Evolutionary conservation across 2,888 invertebrate genomes (phyloP).

Genomic region (Dynastes tityus): DNA sequence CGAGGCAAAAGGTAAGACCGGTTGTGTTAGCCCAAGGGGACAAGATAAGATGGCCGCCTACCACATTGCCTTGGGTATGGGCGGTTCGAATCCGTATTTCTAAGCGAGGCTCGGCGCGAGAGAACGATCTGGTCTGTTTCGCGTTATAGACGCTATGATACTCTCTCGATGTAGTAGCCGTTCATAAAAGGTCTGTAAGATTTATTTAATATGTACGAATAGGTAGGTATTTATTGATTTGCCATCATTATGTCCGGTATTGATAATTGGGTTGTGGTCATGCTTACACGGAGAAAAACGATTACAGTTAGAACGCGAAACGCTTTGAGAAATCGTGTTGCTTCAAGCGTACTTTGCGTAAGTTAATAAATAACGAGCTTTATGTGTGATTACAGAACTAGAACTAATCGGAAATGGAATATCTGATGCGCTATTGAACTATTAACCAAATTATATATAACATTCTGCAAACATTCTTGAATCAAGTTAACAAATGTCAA

Average conservation of each 20-base stretch:
- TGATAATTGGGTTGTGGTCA: background rate
- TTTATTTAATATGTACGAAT: constrained; percentile 31
- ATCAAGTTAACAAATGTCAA: too few relatives aligned
- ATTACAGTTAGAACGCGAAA: constrained; percentile 2
- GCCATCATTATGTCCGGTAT: background rate
- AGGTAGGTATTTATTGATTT: constrained; percentile 11
- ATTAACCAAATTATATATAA: background rate
- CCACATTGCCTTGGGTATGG: constrained; percentile 62
- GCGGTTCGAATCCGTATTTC: constrained; percentile 55
- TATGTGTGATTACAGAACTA: background rate
- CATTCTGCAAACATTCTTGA: too few relatives aligned
- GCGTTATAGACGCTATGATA: background rate
- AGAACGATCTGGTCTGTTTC: background rate
- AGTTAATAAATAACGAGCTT: background rate
- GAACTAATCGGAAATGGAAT: background rate
- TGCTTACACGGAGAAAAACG: background rate
- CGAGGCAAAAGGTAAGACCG: constrained; percentile 56
- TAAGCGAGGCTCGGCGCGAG: background rate
- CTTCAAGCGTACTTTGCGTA: background rate
- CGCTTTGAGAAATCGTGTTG: background rate
- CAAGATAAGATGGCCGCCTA: constrained; percentile 62
- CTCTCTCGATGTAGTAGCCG: constrained; percentile 17
- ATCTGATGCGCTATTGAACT: background rate
- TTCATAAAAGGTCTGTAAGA: background rate
- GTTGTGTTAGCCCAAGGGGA: constrained; percentile 57